Percentiles rank a stretch among this genome's conserved stretches.
Conservation (phyloP, 2,888 invertebrate species). For the Conomelus anceps region DNA sequence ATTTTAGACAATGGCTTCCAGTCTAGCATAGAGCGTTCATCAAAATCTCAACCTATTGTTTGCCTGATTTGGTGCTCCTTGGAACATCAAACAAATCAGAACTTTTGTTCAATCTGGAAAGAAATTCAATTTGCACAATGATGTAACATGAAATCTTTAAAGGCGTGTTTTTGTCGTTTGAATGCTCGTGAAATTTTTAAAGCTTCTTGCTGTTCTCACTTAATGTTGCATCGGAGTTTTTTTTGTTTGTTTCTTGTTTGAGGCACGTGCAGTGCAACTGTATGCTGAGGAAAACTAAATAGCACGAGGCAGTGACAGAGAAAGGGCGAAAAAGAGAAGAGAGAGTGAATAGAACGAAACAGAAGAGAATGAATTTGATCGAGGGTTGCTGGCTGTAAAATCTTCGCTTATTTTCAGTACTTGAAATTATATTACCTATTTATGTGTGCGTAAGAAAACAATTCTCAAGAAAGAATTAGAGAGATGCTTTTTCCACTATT, state of each 20-base stretch:
- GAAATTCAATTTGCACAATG: neutral
- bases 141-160: neutral
- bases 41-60: neutral
- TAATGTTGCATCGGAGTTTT: neutral
- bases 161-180: neutral
- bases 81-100: no score
- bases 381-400: neutral
- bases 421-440: no score
- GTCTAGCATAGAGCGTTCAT: neutral
- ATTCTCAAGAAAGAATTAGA: no score
- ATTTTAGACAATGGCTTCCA: neutral
- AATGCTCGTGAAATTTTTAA: neutral
- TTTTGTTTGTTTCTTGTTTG: neutral
- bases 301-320: neutral
- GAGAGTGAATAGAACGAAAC: neutral
- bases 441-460: no score
- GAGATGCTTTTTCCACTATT: neutral
- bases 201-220: neutral
- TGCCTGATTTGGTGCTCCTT: neutral
- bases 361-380: neutral
- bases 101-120: neutral
- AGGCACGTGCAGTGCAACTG: neutral
- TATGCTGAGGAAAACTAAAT: neutral
- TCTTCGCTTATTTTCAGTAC: neutral
- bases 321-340: neutral